These are phyloP conservation scores for Entosphenus tridentatus DNA, from an alignment of 2,113 vertebrate genomes.

Conservation along the genomic window DNA sequence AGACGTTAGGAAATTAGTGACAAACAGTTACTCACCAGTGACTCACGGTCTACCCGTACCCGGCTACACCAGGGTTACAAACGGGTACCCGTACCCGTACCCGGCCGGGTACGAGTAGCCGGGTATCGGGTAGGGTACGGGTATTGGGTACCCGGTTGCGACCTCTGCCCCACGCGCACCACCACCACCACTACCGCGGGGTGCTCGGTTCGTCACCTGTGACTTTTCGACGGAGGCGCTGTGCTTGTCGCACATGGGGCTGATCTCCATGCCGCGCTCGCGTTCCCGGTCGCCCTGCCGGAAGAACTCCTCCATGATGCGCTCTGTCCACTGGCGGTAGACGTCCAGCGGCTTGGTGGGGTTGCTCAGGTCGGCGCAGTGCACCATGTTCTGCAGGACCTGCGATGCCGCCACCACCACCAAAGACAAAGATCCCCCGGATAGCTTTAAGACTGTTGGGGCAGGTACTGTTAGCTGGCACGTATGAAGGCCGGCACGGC, in stretches of 20 bases:
- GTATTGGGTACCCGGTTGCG: too few relatives aligned
- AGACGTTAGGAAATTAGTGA: too few relatives aligned
- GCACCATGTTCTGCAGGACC: slow-evolving; percentile 77
- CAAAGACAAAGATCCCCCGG: neutral
- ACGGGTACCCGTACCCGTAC: too few relatives aligned
- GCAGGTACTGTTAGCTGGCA: too few relatives aligned
- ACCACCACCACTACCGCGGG: too few relatives aligned
- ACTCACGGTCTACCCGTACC: too few relatives aligned
- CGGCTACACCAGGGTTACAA: too few relatives aligned
- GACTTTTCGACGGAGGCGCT: slow-evolving; percentile 73
- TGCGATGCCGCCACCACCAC: slow-evolving; percentile 13
- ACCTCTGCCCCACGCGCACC: too few relatives aligned
- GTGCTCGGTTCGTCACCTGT: slow-evolving; percentile 26
- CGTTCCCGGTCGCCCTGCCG: slow-evolving; percentile 60
- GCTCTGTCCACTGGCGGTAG: slow-evolving; percentile 70
- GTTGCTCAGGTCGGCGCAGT: slow-evolving; percentile 74
- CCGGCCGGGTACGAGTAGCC: too few relatives aligned
- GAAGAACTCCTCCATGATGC: slow-evolving; percentile 82
- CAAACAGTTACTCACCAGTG: too few relatives aligned
- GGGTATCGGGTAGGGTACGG: too few relatives aligned
- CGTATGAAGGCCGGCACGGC: too few relatives aligned
- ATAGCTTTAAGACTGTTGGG: neutral
- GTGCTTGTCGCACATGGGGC: slow-evolving; percentile 78
- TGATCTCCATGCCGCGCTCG: slow-evolving; percentile 69
- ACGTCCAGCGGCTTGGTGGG: slow-evolving; percentile 62